Conservation (phyloP, 1,140 invertebrate genomes). For the Lepidotrigona ventralis region DNA sequence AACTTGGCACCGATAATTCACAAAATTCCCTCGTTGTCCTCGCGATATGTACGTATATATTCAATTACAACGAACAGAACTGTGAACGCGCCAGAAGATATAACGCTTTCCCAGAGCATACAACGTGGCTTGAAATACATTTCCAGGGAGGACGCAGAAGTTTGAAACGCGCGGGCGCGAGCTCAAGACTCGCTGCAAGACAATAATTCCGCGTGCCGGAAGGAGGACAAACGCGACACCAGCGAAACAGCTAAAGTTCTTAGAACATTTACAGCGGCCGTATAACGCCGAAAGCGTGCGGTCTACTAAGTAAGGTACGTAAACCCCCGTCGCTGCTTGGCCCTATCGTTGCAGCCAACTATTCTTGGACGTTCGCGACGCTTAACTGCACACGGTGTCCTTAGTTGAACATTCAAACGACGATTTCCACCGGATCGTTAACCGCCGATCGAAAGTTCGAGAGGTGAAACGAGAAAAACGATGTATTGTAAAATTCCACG, state of each 20-base stretch:
- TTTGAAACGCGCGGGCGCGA: constrained; percentile 4
- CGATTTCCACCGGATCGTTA: constrained; percentile 30
- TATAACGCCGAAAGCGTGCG: constrained; percentile 36
- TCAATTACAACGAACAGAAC: not conserved
- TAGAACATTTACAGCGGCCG: constrained; percentile 36
- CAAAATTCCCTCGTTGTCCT: not conserved
- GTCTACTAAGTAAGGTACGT: constrained; percentile 28
- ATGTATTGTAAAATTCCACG: not conserved
- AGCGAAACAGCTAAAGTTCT: constrained; percentile 45
- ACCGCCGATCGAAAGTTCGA: constrained; percentile 15
- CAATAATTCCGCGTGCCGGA: constrained; percentile 31
- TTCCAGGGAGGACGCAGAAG: not conserved
- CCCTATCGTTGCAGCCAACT: constrained; percentile 46
- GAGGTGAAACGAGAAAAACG: not conserved
- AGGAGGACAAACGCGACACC: constrained; percentile 25
- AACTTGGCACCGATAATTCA: not conserved
- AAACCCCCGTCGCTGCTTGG: constrained; percentile 27
- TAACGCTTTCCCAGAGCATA: not conserved
- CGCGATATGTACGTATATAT: not conserved
- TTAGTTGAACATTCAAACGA: constrained; percentile 30
- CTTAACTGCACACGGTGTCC: constrained; percentile 44
- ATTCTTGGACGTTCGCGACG: constrained; percentile 34
- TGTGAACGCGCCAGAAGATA: not conserved
- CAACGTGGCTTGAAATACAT: not conserved
- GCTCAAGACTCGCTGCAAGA: not conserved